Evolutionary conservation across 2,888 invertebrate genomes (phyloP), one percentile per base, ranked within the genome.

Genomic region (Bhutanitis thaidina): DNA sequence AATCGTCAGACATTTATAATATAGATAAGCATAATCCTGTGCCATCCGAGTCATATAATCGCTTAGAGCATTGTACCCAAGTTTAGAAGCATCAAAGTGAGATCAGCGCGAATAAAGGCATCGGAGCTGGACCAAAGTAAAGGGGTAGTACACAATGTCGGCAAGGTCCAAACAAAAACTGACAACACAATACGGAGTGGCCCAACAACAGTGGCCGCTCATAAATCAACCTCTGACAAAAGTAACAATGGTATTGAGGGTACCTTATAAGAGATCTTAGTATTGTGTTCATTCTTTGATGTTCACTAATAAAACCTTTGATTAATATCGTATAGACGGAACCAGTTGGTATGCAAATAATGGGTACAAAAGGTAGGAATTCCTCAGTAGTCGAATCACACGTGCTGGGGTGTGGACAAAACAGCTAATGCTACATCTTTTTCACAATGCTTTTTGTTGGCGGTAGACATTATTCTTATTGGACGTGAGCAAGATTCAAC

Each of bases 221-320:
- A 80, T 89, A 89, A 89, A 89, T 88, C 89, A 88, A 84, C 77
- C 82, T 83, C 86, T 76, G 81, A 89, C 88, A 89, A 89, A 86
- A 84, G 88, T 83, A 83, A 89, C 89, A 89, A 89, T 87, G 77
- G 84, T 85, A 84, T 87, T 88, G 87, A 88, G 86, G 88, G 89
- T 83, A 86, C 88, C 88, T 86, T 86, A 88, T 87, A 88, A 87
- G 87, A 89, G 88, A 89, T 89, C 87, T 88, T 83, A 84, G 83
- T 72, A 84, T 89, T 89, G 88, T 89, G 80, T 77, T 72, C 78
- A 83, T 80, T 82, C 89, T 89, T 88, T 89, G 88, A 89, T 88
- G 85, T 88, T 88, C 87, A 85, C 86, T 88, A 88, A 89, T 89
- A 89, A 89, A 89, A 88, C 88, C 85, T 87, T 88, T 89, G 89